phyloP scores from a whole-genome alignment of 2,888 invertebrate species.

The Drosophila pullipes region DNA sequence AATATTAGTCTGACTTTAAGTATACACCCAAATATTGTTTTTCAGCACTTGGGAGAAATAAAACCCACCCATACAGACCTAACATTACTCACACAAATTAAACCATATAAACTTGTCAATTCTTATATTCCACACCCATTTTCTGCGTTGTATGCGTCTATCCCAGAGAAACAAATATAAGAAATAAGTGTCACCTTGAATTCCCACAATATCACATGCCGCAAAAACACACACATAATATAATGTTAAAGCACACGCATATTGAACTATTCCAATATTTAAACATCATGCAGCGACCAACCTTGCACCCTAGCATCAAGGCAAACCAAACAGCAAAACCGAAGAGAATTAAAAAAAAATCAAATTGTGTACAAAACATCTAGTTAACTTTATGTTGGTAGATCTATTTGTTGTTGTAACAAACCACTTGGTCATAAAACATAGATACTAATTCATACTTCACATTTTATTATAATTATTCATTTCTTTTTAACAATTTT shows the following conservation, averaged over 20 bases:
- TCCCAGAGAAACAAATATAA: conserved; percentile 29
- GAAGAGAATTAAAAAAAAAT: conserved; percentile 17
- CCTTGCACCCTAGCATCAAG: conserved; percentile 80
- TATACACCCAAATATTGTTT: conserved; percentile 11
- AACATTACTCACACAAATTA: conserved; percentile 66
- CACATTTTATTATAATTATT: conserved; percentile 14
- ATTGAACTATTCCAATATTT: conserved; percentile 27
- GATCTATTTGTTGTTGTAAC: conserved; percentile 37
- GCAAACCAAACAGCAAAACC: conserved; percentile 42
- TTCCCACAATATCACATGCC: conserved; percentile 1
- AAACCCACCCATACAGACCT: conserved; percentile 25
- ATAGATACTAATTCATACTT: conserved; percentile 31
- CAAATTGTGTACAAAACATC: conserved; percentile 21
- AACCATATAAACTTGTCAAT: conserved; percentile 47
- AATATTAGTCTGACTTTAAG: neutral
- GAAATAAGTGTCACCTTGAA: conserved; percentile 7
- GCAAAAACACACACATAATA: conserved; percentile 21
- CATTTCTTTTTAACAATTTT: neutral
- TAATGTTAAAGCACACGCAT: conserved; percentile 32
- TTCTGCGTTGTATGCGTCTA: conserved; percentile 69
- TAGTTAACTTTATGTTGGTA: conserved; percentile 11
- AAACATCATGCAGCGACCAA: conserved; percentile 49
- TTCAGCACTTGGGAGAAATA: conserved; percentile 23
- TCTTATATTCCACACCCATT: conserved; percentile 77
- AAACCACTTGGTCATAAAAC: conserved; percentile 16